Base-by-base conservation (phyloP, 2,888 invertebrate genomes). In the Hydrotaea cyrtoneurina region DNA sequence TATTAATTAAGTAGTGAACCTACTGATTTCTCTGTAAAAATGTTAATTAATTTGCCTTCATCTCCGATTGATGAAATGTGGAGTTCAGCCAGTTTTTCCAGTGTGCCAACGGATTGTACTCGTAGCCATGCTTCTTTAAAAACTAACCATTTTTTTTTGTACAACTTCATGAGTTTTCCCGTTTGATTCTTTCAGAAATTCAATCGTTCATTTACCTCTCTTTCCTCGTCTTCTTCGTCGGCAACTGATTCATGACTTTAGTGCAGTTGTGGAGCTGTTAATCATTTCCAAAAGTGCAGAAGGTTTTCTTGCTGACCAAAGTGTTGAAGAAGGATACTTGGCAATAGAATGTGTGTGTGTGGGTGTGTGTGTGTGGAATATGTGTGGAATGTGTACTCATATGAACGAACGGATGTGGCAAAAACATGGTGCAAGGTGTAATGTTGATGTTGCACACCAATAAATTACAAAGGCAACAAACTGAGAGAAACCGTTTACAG, bases 391-490 rank as follows among this genome's bases (percentile, higher is more conserved):
- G 39, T 19, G 46, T 69, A 21, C 13, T 21, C 43, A 10, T 64
- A 21, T 46, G 15, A 69, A 46, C 19, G 15, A 69, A 46, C 19
- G 66, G 69, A 69, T 46, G 23, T 43, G 17, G 46, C 43, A 69
- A 69, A 69, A 43, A 46, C 46, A 46, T 69, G 43, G 19, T 69
- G 46, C 69, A 69, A 69, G 69, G 69, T 69, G 69, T 69, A 43
- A 46, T 69, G 46, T 69, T 69, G 46, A 43, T 46, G 21, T 23
- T 69, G 43, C 69, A 69, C 43, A 69, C 23, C 39, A 46, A 69
- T 69, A 69, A 69, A 69, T 69, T 69, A 69, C 43, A 46, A 46
- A 69, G 21, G 11, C 69, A 69, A 13, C 69, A 69, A 23, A 21
- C 43, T 23, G 69, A 43, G 46, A 69, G 69, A 23, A 69, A 69